Evolutionary conservation across 2,113 vertebrate species (phyloP).

Genomic region (Trichomycterus rosablanca): DNA sequence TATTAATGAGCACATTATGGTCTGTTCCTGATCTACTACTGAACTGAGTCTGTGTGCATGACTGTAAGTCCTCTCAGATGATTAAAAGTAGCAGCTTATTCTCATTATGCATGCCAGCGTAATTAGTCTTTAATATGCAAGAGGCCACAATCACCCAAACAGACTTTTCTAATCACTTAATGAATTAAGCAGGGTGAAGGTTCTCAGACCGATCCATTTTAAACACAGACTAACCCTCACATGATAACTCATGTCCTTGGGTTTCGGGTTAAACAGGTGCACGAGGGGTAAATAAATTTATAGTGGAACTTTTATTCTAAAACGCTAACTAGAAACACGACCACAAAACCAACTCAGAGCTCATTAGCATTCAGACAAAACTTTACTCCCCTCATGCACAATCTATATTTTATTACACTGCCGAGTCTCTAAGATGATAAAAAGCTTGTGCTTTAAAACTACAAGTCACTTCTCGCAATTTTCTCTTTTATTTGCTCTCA

Average conservation of each 20-base stretch:
- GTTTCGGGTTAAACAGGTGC: conserved; percentile 9
- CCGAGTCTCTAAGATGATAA: conserved; percentile 28
- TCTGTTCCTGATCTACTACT: conserved; percentile 16
- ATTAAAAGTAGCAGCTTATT: conserved; percentile 32
- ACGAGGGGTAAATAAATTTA: conserved; percentile 35
- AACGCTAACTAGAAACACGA: conserved; percentile 39
- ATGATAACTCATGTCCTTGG: no score
- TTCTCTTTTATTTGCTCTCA: conserved; percentile 35
- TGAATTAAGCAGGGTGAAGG: background rate
- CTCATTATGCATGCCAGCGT: conserved; percentile 13
- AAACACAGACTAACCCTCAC: background rate
- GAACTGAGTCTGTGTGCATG: background rate
- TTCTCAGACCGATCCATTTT: conserved; percentile 10
- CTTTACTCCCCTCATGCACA: conserved; percentile 1
- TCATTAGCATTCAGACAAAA: conserved; percentile 29
- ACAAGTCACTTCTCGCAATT: conserved; percentile 32
- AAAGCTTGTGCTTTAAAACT: conserved; percentile 36
- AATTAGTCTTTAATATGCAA: conserved; percentile 38
- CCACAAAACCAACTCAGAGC: conserved; percentile 35
- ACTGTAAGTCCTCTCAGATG: conserved; percentile 22
- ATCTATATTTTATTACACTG: conserved; percentile 20
- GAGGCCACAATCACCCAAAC: conserved; percentile 11
- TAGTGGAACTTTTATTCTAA: conserved; percentile 9
- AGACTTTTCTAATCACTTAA: conserved; percentile 21
- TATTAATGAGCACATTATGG: conserved; percentile 33